A percentile compares a stretch with the other conserved stretches of the same genome.
Evolutionary conservation across 2,888 invertebrate genomes (phyloP).

Genomic region (Andrena flavipes): DNA sequence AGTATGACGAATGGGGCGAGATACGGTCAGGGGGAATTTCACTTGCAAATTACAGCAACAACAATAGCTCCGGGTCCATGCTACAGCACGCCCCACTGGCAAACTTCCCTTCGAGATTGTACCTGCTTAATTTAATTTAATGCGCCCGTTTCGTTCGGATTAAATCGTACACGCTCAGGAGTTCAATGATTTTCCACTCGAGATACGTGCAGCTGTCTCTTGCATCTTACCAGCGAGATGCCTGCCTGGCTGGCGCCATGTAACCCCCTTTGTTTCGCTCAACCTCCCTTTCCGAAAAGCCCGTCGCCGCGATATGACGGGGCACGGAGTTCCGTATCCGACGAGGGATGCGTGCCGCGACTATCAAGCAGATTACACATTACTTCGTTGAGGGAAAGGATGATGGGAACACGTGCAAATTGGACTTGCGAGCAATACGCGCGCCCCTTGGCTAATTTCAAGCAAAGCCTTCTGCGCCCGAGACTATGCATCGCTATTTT

Average conservation of each 20-base stretch:
- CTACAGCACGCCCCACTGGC: slow-evolving; percentile 7
- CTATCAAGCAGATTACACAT: slow-evolving; percentile 73
- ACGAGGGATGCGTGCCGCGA: slow-evolving; percentile 66
- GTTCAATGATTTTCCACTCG: slow-evolving; percentile 46
- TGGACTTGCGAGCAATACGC: slow-evolving; percentile 47
- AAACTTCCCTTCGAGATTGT: background rate
- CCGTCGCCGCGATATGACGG: slow-evolving; percentile 45
- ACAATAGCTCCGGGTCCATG: slow-evolving; percentile 21
- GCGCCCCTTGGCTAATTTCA: slow-evolving; percentile 46
- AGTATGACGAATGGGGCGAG: slow-evolving; percentile 44
- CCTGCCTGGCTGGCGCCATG: slow-evolving; percentile 27
- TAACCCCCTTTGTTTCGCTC: slow-evolving; percentile 68
- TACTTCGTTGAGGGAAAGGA: slow-evolving; percentile 61
- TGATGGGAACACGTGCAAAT: slow-evolving; percentile 67
- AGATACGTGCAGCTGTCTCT: slow-evolving; percentile 42
- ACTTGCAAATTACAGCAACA: slow-evolving; percentile 44
- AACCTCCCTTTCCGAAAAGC: slow-evolving; percentile 55
- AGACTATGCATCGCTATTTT: slow-evolving; percentile 15
- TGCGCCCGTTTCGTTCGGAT: slow-evolving; percentile 7
- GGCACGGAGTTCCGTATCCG: slow-evolving; percentile 61
- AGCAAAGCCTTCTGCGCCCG: slow-evolving; percentile 35
- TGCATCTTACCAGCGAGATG: slow-evolving; percentile 42
- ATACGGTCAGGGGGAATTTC: slow-evolving; percentile 42
- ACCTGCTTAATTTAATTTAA: slow-evolving; percentile 19
- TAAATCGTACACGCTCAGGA: slow-evolving; percentile 14